Conservation (phyloP, 2,797 vertebrate species). For the Xerus rutilus region DNA sequence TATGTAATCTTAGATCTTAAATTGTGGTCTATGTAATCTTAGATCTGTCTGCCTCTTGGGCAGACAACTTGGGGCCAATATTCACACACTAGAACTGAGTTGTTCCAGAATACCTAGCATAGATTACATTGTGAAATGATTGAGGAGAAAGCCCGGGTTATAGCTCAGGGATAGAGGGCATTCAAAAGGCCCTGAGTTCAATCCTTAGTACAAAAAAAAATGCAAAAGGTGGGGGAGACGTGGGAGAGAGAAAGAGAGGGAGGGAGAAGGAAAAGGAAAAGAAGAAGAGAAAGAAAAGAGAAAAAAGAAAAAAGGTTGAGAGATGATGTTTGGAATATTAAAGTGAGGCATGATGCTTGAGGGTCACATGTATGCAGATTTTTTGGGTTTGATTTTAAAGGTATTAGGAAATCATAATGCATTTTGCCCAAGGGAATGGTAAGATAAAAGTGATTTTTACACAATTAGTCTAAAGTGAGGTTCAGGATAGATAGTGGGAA, state of each 20-base stretch:
- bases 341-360: neutral
- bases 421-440: conserved; percentile 1
- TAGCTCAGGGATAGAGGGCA: neutral
- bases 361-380: neutral
- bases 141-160: neutral
- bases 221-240: too few species aligned
- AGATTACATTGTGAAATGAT: neutral
- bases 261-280: too few species aligned
- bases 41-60: neutral
- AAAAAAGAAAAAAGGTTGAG: too few species aligned
- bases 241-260: too few species aligned
- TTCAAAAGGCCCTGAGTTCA: neutral
- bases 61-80: neutral
- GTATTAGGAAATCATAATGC: neutral
- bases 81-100: neutral
- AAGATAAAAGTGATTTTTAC: neutral
- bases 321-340: neutral
- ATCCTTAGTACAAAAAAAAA: neutral
- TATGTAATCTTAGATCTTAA: too few species aligned
- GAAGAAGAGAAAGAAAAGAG: too few species aligned
- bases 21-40: neutral
- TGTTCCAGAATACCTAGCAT: neutral
- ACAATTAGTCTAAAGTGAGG: neutral
- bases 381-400: conserved; percentile 32
- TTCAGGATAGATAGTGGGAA: neutral